Conservation (phyloP, 2,888 invertebrate genomes). For the Polymixis lichenea region DNA sequence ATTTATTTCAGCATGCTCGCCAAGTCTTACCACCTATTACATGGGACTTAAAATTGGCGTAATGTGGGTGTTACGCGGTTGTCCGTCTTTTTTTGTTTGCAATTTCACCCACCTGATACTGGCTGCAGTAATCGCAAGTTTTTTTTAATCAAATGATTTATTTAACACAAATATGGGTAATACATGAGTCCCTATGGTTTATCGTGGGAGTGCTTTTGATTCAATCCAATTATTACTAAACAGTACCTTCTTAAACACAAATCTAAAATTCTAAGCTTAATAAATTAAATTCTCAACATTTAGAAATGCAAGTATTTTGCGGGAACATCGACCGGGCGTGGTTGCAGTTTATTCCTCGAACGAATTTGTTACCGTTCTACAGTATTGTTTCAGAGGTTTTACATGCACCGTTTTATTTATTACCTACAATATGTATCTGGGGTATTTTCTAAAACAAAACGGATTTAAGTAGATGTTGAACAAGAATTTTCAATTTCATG, state of each 20-base stretch:
- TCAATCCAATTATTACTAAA: not conserved
- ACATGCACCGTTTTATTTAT: constrained; percentile 55
- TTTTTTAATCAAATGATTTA: not conserved
- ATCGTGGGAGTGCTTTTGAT: not conserved
- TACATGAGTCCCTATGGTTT: not conserved
- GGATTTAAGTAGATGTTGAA: not conserved
- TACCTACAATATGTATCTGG: constrained; percentile 19
- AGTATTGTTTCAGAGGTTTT: constrained; percentile 45
- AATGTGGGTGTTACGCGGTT: not conserved
- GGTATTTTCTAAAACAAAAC: constrained; percentile 4
- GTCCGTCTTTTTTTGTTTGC: not conserved
- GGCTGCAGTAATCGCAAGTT: not conserved
- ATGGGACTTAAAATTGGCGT: not conserved
- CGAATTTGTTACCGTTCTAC: constrained; percentile 56
- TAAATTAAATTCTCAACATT: constrained; percentile 46
- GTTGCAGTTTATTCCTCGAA: constrained; percentile 57
- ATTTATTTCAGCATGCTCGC: not conserved
- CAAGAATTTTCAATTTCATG: not conserved
- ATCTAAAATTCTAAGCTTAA: constrained; percentile 33
- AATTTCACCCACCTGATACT: not conserved
- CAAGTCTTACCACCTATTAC: not conserved
- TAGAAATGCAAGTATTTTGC: constrained; percentile 47
- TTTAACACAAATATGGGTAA: not conserved
- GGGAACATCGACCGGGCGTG: constrained; percentile 58
- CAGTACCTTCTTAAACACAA: not conserved